Evolutionary conservation across 1,140 invertebrate genomes (phyloP).

Genomic region (Drosophila ironensis): DNA sequence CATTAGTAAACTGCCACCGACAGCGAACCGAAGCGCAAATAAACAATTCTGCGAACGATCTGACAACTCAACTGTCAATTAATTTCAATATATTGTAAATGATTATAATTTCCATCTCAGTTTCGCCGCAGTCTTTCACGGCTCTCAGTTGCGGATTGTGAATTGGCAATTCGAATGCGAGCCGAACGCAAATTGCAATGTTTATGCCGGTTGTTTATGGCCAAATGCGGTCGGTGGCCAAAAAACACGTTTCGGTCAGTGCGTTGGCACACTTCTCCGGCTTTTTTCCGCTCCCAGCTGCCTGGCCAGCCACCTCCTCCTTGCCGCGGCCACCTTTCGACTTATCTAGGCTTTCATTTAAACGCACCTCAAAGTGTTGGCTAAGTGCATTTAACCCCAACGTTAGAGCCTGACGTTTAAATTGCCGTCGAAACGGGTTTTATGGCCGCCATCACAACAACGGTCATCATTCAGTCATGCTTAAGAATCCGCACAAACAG

Average conservation of each 20-base stretch:
- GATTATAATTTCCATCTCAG: slow-evolving; percentile 66
- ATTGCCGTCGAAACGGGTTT: slow-evolving; percentile 63
- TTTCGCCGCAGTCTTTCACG: slow-evolving; percentile 24
- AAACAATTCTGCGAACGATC: slow-evolving; percentile 77
- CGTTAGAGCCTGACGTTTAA: slow-evolving; percentile 75
- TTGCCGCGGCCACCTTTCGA: slow-evolving; percentile 3
- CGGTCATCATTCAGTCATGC: slow-evolving; percentile 41
- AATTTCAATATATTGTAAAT: slow-evolving; percentile 81
- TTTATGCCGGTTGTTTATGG: slow-evolving; percentile 75
- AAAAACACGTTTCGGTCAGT: slow-evolving; percentile 59
- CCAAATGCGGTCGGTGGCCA: slow-evolving; percentile 57
- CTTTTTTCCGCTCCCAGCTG: background rate
- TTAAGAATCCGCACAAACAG: background rate
- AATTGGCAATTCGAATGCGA: slow-evolving; percentile 35
- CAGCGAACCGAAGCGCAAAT: slow-evolving; percentile 37
- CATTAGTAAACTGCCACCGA: slow-evolving; percentile 77
- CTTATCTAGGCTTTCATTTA: slow-evolving; percentile 74
- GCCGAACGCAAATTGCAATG: slow-evolving; percentile 73
- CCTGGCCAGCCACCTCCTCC: background rate
- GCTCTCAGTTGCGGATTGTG: slow-evolving; percentile 13
- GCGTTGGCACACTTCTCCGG: slow-evolving; percentile 52
- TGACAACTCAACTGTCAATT: slow-evolving; percentile 79
- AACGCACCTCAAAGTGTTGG: slow-evolving; percentile 77
- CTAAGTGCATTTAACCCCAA: slow-evolving; percentile 79
- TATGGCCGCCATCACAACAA: slow-evolving; percentile 28